These are phyloP conservation scores for Galendromus occidentalis DNA, from an alignment of 1,140 invertebrate species.

Conservation along the genomic window DNA sequence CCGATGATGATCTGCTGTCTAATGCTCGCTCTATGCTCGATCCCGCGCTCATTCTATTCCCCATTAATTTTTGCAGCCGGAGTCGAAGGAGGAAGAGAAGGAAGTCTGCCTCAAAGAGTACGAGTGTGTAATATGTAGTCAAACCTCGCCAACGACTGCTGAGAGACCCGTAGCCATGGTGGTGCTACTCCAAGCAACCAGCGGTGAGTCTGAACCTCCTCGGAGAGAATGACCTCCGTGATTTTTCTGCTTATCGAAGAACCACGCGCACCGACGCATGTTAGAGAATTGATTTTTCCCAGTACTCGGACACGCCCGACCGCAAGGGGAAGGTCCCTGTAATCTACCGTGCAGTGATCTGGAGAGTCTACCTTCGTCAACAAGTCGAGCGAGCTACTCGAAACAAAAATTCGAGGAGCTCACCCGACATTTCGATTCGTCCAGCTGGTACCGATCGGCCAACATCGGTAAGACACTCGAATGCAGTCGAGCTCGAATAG, in stretches of 20 bases:
- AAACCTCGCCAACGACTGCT: conserved; percentile 58
- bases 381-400: conserved; percentile 31
- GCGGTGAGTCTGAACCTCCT: no score
- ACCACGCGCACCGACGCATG: no score
- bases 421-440: conserved; percentile 40
- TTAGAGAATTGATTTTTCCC: no score
- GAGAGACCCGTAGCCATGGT: conserved; percentile 74
- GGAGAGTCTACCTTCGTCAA: conserved; percentile 24
- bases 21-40: no score
- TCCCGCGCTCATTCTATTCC: no score
- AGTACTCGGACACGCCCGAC: conserved; percentile 51
- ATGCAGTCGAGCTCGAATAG: no score
- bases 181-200: conserved; percentile 61
- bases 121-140: conserved; percentile 87
- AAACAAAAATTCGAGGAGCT: conserved; percentile 46
- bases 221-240: no score
- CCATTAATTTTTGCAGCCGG: background rate
- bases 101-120: conserved; percentile 38
- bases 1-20: no score
- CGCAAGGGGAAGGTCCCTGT: conserved; percentile 33
- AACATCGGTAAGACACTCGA: background rate
- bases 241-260: no score
- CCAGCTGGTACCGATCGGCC: background rate
- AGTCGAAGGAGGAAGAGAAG: conserved; percentile 14
- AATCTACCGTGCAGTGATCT: conserved; percentile 44